phyloP scores from a whole-genome alignment of 1,140 invertebrate species.

The Macrotrachela quadricornifera region DNA sequence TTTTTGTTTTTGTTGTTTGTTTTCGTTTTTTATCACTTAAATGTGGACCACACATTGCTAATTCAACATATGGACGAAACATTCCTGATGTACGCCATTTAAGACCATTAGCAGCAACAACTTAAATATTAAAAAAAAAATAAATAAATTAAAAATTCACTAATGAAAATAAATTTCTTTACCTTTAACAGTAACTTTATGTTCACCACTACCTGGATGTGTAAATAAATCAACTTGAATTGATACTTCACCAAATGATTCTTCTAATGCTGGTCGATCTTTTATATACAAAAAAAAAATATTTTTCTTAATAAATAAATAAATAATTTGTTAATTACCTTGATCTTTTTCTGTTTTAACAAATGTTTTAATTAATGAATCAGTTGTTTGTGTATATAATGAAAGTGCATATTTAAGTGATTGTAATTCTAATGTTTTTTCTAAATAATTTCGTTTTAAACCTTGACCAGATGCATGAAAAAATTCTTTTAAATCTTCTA shows the following conservation, averaged over 20 bases:
- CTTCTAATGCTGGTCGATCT: conserved; percentile 42
- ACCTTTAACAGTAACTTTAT: conserved; percentile 98
- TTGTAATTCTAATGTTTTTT: conserved; percentile 87
- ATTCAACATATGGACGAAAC: conserved; percentile 95
- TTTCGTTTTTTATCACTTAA: conserved; percentile 90
- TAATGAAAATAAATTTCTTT: too few species aligned
- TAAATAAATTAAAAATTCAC: too few species aligned
- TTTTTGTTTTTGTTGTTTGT: conserved; percentile 91
- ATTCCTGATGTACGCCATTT: conserved; percentile 87
- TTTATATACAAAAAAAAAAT: conserved; percentile 22
- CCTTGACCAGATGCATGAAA: conserved; percentile 96
- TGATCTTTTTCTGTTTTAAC: conserved; percentile 83
- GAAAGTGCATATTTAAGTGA: conserved; percentile 88
- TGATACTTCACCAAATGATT: conserved; percentile 82
- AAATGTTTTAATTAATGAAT: conserved; percentile 94
- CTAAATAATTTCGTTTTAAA: conserved; percentile 95
- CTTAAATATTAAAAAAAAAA: too few species aligned
- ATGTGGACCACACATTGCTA: conserved; percentile 90
- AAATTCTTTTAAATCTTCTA: conserved; percentile 95
- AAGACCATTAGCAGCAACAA: conserved; percentile 88
- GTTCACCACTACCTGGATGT: conserved; percentile 92
- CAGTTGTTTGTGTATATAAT: conserved; percentile 96
- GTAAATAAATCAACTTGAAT: conserved; percentile 95
- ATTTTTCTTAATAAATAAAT: too few species aligned
- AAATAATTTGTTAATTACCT: too few species aligned